Base-by-base conservation (phyloP, 2,888 invertebrate species). In the Seladonia tumulorum region DNA sequence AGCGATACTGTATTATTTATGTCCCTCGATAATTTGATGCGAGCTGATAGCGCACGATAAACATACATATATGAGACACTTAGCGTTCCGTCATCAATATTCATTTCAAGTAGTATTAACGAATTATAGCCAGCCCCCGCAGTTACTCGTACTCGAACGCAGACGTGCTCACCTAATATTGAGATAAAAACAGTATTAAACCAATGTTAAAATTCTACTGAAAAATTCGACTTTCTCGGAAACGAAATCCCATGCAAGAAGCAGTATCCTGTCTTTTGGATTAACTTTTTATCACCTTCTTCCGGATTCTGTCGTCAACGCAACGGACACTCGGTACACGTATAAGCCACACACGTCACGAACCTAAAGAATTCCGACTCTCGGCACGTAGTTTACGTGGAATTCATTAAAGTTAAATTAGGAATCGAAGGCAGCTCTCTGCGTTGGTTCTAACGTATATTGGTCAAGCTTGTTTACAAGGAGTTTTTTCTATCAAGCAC, bases 371-470 rank as follows among this genome's bases (percentile, higher is more conserved):
- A 81, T 71, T 76, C 42, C 68, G 10, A 42, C 42, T 80, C 75
- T 5, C 45, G 49, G 49, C 25, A 53, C 53, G 75, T 77, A 29
- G 25, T 70, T 82, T 78, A 82, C 74, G 75, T 47, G 76, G 76
- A 76, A 79, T 85, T 85, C 82, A 73, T 85, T 85, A 82, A 63
- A 72, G 72, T 25, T 49, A 57, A 78, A 79, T 71, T 76, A 72
- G 70, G 63, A 82, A 85, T 79, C 73, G 39, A 60, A 16, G 71
- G 18, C 45, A 45, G 47, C 10, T 49, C 16, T 5, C 10, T 5
- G 29, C 16, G 68, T 18, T 39, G 66, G 25, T 53, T 25, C n/a
- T 39, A 25, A 68, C 39, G 18, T 47, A n/a, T 22, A 16, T 35
- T 63, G 12, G 68, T 39, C 39, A 22, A 22, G 10, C 39, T 68